Base-by-base conservation (phyloP, 2,888 invertebrate genomes). In the Eutolmus rufibarbis region DNA sequence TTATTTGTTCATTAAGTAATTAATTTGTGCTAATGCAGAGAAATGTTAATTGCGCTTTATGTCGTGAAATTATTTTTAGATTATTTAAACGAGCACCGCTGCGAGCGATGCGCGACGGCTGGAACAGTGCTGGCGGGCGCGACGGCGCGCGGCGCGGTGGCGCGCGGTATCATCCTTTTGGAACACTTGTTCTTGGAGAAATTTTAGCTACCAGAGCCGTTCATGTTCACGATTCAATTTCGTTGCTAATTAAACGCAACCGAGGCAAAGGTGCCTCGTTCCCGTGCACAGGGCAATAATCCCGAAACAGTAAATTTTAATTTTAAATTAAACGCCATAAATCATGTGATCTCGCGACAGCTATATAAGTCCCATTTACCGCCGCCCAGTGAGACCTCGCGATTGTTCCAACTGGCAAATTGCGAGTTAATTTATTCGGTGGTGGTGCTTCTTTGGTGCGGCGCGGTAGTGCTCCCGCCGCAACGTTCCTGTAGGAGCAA, bases 1-100 rank as follows among this genome's bases (percentile, higher is more conserved):
- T 88, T 89, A 88, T 88, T 89, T 88, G 87, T 89, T 89, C 89
- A 88, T 89, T 89, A 87, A 86, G 88, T 88, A 89, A 89, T 89
- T 89, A 89, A 88, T 87, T 87, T 74, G 86, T 82, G 88, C 86
- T 89, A 89, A 89, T 89, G 88, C 86, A 87, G 87, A 87, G 88
- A 89, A 88, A 89, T 89, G 88, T 87, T 88, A 88, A 85, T 87
- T 88, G 85, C 82, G 34, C 57, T 57, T 82, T 57, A 82, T 82
- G 82, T 82, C 82, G 82, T 57, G 57, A 82, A 82, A 82, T 82
- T 82, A 82, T 82, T 82, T 82, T 82, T 82, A 82, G 82, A 82
- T 82, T 82, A 82, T 31, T 82, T 57, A 51, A 51, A 57, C 82
- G 56, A 28, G 76, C 34, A 37, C 37, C 34, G 46, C 14, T 66